Conservation (phyloP, 2,113 vertebrate genomes). For the Dissostichus mawsoni region DNA sequence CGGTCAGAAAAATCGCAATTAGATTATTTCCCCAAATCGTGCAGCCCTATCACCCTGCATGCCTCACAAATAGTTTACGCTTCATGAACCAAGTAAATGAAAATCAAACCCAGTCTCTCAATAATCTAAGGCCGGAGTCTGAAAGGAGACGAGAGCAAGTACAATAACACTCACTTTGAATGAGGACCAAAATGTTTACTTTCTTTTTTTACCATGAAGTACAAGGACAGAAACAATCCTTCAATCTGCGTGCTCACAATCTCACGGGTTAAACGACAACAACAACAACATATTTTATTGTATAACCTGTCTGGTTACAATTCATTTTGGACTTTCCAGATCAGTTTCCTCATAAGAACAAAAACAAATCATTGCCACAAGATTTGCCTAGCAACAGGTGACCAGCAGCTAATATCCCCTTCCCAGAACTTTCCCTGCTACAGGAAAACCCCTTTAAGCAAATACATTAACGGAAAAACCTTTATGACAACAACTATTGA, state of each 20-base stretch:
- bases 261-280: background rate
- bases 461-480: background rate
- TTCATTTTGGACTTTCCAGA: slow-evolving; percentile 27
- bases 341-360: background rate
- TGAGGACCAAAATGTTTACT: background rate
- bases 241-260: background rate
- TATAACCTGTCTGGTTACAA: slow-evolving; percentile 3
- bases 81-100: background rate
- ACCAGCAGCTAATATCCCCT: slow-evolving; percentile 7
- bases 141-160: background rate
- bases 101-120: background rate
- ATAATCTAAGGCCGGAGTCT: background rate
- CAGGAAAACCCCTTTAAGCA: background rate
- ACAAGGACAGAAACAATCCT: background rate
- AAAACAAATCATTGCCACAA: background rate
- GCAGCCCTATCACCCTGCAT: too few relatives aligned
- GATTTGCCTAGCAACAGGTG: slow-evolving; percentile 65
- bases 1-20: too few relatives aligned
- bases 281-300: background rate
- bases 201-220: too few relatives aligned
- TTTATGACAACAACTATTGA: background rate
- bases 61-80: background rate
- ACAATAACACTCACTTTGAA: background rate
- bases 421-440: slow-evolving; percentile 8
- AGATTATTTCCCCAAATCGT: too few relatives aligned